Conservation (phyloP, 1,140 invertebrate species). For the Sycophaga agraensis region DNA sequence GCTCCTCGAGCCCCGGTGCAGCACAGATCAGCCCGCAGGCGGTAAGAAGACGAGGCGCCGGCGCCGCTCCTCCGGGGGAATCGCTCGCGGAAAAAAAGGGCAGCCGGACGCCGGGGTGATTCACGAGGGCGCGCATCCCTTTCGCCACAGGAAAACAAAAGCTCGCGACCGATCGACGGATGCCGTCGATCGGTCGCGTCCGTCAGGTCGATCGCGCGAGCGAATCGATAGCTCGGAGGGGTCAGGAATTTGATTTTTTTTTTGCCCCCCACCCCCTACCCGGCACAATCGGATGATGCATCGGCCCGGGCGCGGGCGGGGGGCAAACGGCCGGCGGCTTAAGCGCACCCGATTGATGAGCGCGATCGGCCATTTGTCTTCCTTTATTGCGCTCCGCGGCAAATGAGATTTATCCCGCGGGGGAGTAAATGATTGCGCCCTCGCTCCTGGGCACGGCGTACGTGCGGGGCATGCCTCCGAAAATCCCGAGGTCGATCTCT, state of each 20-base stretch:
- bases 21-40: too few relatives aligned
- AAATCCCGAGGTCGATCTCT: too few relatives aligned
- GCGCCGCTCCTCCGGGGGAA: too few relatives aligned
- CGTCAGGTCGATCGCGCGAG: too few relatives aligned
- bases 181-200: too few relatives aligned
- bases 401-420: background rate
- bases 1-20: background rate
- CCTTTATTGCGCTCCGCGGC: background rate
- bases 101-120: background rate
- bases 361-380: conserved; percentile 8
- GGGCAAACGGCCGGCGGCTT: background rate
- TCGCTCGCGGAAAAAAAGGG: background rate
- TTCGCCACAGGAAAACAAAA: background rate
- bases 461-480: too few relatives aligned
- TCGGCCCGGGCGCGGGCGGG: background rate
- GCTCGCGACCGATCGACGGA: background rate
- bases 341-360: conserved; percentile 4
- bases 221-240: too few relatives aligned
- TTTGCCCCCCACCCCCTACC: too few relatives aligned
- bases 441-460: background rate
- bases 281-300: too few relatives aligned
- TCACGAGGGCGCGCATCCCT: conserved; percentile 18
- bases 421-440: background rate
- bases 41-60: too few relatives aligned
- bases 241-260: too few relatives aligned